phyloP scores from a whole-genome alignment of 2,797 vertebrate species.

The Columba guinea region DNA sequence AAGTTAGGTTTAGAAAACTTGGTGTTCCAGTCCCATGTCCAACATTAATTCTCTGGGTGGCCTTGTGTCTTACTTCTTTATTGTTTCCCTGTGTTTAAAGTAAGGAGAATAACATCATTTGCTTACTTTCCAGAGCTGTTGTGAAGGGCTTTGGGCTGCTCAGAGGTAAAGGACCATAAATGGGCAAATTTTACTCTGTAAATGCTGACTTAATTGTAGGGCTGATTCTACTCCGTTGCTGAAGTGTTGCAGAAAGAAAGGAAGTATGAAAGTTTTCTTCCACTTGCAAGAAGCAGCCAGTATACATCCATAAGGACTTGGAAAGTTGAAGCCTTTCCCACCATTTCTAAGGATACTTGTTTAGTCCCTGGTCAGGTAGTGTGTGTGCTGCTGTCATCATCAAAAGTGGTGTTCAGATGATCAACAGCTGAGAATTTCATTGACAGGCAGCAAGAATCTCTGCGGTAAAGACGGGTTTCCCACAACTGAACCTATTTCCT shows the following conservation, averaged over 20 bases:
- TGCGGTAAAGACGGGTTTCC: neutral
- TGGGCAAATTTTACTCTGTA: neutral
- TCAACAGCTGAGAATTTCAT: neutral
- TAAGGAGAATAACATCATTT: neutral
- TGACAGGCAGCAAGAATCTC: neutral
- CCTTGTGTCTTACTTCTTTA: neutral
- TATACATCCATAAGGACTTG: neutral
- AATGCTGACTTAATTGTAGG: neutral
- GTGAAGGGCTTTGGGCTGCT: neutral
- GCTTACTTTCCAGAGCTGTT: slow-evolving; percentile 21
- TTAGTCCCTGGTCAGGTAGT: neutral
- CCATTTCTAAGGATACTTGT: neutral
- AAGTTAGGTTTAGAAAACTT: neutral
- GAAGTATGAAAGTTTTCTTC: neutral
- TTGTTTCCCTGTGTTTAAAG: neutral
- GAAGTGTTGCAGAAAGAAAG: neutral
- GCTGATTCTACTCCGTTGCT: neutral
- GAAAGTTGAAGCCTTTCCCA: neutral
- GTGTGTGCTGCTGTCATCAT: neutral
- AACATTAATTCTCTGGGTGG: neutral
- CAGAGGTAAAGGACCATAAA: neutral
- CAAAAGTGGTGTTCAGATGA: neutral
- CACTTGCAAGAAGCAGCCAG: neutral
- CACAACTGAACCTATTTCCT: neutral
- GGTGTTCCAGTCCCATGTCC: neutral